Base-by-base conservation (phyloP, 2,113 vertebrate genomes). In the Narcine bancroftii region DNA sequence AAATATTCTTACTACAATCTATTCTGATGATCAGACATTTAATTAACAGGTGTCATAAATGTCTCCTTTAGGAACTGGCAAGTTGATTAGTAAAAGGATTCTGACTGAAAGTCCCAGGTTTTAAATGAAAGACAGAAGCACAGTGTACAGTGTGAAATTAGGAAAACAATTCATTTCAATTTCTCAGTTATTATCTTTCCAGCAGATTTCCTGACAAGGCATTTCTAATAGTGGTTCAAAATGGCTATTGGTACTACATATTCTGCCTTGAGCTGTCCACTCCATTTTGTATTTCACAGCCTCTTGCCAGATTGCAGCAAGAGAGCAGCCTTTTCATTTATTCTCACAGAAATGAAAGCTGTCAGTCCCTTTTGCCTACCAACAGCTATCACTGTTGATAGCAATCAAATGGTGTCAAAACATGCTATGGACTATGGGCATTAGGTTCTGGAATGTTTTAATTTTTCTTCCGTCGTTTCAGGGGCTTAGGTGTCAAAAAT, bases 1-100 rank as follows among this genome's bases (percentile, higher is more conserved):
- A 89, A 89, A 89, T 63, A 19, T 89, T 91, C 66, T 13, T 91
- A 65, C 89, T 66, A 91, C 6, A 69, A 91, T 69, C 65, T 33
- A 69, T 91, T 45, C 89, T 91, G 65, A 91, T 91, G 89, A 91
- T 69, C 89, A 69, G 63, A 65, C 89, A 91, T 91, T 91, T 91
- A 91, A 91, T 69, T 91, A 91, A 65, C 39, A 69, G 45, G 63
- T 69, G 9, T 91, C 63, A 91, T 69, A 91, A 66, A 91, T 63
- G 65, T 71, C 89, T 26, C 39, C 71, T 71, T 42, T 65, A 29
- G 63, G 65, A 91, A 42, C 63, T 71, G 65, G 47, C 39, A 47
- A 91, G 65, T 69, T 91, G 89, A 47, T 91, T 69, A 69, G 89
- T 47, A 91, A 91, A 69, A 65, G 63, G 26, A 69, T 47, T 69